Conservation (phyloP, 1,140 invertebrate species). For the Teleogryllus occipitalis region DNA sequence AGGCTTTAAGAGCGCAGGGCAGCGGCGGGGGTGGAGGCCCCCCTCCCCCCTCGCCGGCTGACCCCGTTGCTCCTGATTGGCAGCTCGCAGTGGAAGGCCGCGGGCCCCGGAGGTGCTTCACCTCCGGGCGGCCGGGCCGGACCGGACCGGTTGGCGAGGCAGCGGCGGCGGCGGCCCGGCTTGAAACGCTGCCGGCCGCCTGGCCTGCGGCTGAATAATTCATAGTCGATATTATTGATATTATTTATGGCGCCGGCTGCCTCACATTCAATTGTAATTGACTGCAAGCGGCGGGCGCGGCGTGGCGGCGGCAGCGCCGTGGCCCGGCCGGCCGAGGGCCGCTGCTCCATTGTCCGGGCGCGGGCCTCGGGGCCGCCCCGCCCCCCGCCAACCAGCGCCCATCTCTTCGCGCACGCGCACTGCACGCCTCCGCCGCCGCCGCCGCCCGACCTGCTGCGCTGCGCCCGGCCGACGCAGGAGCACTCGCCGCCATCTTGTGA, state of each 20-base stretch:
- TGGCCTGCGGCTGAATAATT: background rate
- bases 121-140: background rate
- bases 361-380: too few relatives aligned
- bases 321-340: too few relatives aligned
- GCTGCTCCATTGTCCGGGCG: background rate
- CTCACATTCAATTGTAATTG: too few relatives aligned
- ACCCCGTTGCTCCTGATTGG: slow-evolving; percentile 2
- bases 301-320: too few relatives aligned
- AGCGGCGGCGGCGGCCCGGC: too few relatives aligned
- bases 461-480: background rate
- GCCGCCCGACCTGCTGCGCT: background rate
- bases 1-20: too few relatives aligned
- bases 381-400: background rate
- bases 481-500: background rate
- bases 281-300: too few relatives aligned
- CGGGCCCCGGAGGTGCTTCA: background rate
- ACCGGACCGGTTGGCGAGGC: too few relatives aligned
- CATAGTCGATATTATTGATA: background rate
- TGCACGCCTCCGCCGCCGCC: background rate
- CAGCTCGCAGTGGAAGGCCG: background rate
- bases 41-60: background rate
- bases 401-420: background rate
- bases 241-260: too few relatives aligned
- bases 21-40: too few relatives aligned
- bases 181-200: background rate